Evolutionary conservation across 2,797 vertebrate species (phyloP).

Genomic region (Gallinago stenura): DNA sequence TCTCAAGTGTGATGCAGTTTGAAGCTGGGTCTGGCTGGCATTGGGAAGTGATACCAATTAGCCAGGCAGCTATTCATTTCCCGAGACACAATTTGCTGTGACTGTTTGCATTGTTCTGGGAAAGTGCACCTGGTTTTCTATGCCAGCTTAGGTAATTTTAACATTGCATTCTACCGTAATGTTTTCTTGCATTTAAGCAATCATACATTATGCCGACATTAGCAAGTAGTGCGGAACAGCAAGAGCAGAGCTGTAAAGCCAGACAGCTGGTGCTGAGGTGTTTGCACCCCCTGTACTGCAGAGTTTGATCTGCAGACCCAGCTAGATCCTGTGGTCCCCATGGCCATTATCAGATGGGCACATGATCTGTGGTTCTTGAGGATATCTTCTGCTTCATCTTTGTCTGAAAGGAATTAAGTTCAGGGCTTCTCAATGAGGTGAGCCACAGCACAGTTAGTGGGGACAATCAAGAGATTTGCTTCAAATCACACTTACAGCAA

Average conservation of each 20-base stretch:
- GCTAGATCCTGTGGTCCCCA: not conserved
- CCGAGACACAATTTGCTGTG: not conserved
- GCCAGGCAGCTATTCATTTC: not conserved
- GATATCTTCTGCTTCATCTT: not conserved
- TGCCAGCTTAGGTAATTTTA: not conserved
- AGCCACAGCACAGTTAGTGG: not conserved
- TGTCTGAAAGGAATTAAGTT: not conserved
- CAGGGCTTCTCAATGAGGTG: fast-evolving
- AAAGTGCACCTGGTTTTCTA: not conserved
- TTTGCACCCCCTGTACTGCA: not conserved
- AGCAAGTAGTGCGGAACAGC: not conserved
- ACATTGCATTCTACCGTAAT: not conserved
- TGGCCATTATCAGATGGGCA: fast-evolving
- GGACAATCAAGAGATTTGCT: not conserved
- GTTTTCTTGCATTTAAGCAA: not conserved
- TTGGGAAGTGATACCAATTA: not conserved
- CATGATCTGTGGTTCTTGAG: not conserved
- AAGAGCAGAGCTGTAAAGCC: not conserved
- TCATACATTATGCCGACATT: not conserved
- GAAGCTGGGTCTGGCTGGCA: not conserved
- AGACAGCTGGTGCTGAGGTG: not conserved
- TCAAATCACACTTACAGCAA: not conserved
- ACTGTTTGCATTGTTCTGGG: not conserved
- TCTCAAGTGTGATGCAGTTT: not conserved
- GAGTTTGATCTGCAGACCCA: not conserved